Base-by-base conservation (phyloP, 2,888 invertebrate species). In the Heteromurus nitidus region DNA sequence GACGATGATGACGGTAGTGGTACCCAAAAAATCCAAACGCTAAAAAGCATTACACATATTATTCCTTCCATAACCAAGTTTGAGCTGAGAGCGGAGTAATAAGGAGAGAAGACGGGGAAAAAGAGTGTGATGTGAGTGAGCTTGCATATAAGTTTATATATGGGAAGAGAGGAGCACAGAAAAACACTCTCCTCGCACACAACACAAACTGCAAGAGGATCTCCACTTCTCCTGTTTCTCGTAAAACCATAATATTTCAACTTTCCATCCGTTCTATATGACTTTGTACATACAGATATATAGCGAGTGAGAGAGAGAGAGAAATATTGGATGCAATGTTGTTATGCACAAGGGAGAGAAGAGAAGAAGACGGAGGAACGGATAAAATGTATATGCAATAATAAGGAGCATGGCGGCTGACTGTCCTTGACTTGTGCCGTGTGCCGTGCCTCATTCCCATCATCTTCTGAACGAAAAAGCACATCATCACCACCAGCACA, bases 381-480 rank as follows among this genome's bases (percentile, higher is more conserved):
- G 65, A 72, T 72, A 80, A 72, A 69, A 62, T 77, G 77, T 68
- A 62, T 67, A 53, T 67, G 47, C 31, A 31, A 30, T 69, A 65
- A 64, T 65, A 80, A 73, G 69, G 81, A 80, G 82, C 82, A 83
- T 85, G 85, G 85, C 82, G 80, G 82, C 82, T 83, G 82, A 85
- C 84, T 84, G 85, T 82, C 85, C 85, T 85, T 85, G 84, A 84
- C 81, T 83, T 79, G 77, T 84, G 82, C 81, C 73, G 73, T 62
- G n/a, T n/a, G 53, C 58, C 73, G 81, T 75, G 76, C 74, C 80
- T 85, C 83, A 73, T 79, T 77, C 76, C 73, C 82, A 82, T 82
- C 82, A 75, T 82, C 79, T 79, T 64, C 73, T 79, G 72, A 72
- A 79, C 70, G 79, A 79, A 79, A 79, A 79, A 79, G 79, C 79